Conservation (phyloP, 2,113 vertebrate genomes). For the Helogale parvula region DNA sequence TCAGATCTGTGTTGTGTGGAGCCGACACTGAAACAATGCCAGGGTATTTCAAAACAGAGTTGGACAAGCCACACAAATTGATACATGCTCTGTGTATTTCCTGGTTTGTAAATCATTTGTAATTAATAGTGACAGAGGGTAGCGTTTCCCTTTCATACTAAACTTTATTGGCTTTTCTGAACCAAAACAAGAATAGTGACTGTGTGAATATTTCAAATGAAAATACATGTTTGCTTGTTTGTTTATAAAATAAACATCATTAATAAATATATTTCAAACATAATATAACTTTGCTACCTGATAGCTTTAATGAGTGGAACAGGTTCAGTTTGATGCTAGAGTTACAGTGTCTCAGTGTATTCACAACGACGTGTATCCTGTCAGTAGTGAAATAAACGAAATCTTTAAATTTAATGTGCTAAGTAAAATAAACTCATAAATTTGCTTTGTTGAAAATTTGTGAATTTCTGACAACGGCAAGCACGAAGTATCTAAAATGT, state of each 20-base stretch:
- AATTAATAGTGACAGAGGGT: not conserved
- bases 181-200: slow-evolving; percentile 11
- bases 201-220: not conserved
- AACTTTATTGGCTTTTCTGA: not conserved
- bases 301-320: not conserved
- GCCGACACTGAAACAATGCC: not conserved
- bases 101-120: not conserved
- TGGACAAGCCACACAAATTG: not conserved
- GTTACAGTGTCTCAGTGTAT: not conserved
- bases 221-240: not conserved
- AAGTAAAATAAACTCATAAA: not conserved
- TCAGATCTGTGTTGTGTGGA: not conserved
- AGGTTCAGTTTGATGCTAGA: not conserved
- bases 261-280: slow-evolving; percentile 32
- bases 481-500: not conserved
- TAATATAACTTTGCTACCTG: not conserved
- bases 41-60: not conserved
- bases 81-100: not conserved
- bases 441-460: not conserved
- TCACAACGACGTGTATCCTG: not conserved
- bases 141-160: not conserved
- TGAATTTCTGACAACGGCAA: not conserved
- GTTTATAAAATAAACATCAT: slow-evolving; percentile 19
- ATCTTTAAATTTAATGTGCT: not conserved
- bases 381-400: not conserved